phyloP scores from a whole-genome alignment of 2,888 invertebrate species.

The Phymatocera aterrima region DNA sequence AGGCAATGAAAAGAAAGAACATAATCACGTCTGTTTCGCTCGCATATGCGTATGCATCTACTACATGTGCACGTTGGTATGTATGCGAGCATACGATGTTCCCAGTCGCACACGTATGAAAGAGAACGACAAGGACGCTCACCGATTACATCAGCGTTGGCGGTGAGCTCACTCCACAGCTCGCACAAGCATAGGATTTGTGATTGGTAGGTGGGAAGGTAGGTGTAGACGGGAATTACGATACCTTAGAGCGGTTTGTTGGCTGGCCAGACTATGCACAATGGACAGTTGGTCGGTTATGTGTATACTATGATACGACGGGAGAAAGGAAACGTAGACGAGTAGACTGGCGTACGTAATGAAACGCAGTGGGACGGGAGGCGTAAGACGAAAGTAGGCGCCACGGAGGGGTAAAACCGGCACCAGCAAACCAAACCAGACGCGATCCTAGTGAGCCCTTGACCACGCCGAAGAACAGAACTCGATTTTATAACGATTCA shows the following conservation, averaged over 20 bases:
- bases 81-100: neutral
- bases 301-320: neutral
- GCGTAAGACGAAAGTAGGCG: neutral
- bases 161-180: conserved; percentile 22
- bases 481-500: conserved; percentile 12
- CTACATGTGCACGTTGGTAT: too few relatives aligned
- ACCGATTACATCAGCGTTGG: conserved; percentile 38
- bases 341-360: too few relatives aligned
- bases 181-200: neutral
- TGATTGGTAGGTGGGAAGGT: conserved; percentile 15
- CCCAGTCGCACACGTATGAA: neutral
- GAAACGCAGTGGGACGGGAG: conserved; percentile 13
- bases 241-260: conserved; percentile 30
- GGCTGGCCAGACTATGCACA: conserved; percentile 1
- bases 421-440: neutral
- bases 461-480: conserved; percentile 65
- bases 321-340: neutral
- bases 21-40: neutral
- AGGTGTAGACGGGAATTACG: conserved; percentile 34
- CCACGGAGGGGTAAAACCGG: conserved; percentile 22
- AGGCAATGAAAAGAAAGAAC: conserved; percentile 14
- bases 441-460: conserved; percentile 65
- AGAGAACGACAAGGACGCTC: neutral
- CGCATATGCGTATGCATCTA: too few relatives aligned
- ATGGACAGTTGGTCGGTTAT: neutral